Base-by-base conservation (phyloP, 1,140 invertebrate genomes). In the Drosophila nigromelanica region DNA sequence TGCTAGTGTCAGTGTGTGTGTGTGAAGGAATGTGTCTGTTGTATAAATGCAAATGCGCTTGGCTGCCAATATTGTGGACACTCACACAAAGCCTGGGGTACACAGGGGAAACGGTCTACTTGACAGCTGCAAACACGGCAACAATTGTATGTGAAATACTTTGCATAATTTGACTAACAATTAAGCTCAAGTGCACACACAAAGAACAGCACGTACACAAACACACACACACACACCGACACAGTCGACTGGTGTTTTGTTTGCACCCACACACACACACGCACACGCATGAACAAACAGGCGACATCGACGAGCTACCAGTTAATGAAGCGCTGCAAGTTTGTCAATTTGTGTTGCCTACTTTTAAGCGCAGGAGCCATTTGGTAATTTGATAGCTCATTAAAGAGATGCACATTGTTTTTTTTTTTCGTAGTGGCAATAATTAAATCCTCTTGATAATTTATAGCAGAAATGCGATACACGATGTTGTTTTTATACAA, bases 121-220 rank as follows among this genome's bases (percentile, higher is more conserved):
- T 72, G 59, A 77, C 62, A 59, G 73, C 67, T 15, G 47, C 66
- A 69, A 56, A 75, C 68, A 66, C 60, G 45, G 59, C 18, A 72
- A 42, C 58, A 61, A 67, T 48, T 51, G 63, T 62, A 62, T 61
- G 66, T 51, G 48, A 61, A 59, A 67, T 76, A 89, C 72, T 83
- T 79, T 71, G 76, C 66, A 77, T 77, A 87, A 82, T 87, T 89
- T 79, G 76, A 68, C 60, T 64, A 82, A 76, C 77, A 87, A 87
- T 89, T 89, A 72, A 71, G 73, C 64, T 48, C 59, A 63, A 69
- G 58, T 62, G 52, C 30, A 45, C 60, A 15, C 27, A 74, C 61
- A 58, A 4, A 35, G 30, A 54, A 39, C 27, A 45, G 24, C 35
- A 59, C 43, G 24, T 40, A 48, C 40, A 33, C 55, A 56, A 12